Percentiles rank a stretch among this genome's conserved stretches.
Conservation (phyloP, 2,113 vertebrate genomes). For the Dolichotis patagonum region DNA sequence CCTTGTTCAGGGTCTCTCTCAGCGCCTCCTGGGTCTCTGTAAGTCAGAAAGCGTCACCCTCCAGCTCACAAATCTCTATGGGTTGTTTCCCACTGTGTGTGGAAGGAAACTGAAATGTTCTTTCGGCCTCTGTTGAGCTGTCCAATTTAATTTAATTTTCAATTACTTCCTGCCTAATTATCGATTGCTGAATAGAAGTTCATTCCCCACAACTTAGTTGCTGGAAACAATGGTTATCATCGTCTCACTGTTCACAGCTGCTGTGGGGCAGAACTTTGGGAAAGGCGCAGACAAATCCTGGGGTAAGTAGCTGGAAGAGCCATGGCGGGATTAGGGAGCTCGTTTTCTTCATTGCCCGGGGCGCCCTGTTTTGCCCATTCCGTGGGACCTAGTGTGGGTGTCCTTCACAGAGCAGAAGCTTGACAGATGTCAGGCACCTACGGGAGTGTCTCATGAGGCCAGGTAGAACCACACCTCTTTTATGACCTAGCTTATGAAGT, state of each 20-base stretch:
- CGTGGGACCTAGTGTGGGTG: background rate
- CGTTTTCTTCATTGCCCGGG: background rate
- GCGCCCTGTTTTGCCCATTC: background rate
- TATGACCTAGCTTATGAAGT: background rate
- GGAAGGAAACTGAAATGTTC: background rate
- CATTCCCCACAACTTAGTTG: background rate
- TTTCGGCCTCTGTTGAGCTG: background rate
- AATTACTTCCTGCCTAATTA: constrained; percentile 16
- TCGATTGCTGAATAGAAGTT: constrained; percentile 16
- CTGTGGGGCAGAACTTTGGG: background rate
- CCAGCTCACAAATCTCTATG: constrained; percentile 10
- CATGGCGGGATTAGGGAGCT: background rate
- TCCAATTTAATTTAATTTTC: background rate
- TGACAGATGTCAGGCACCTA: background rate
- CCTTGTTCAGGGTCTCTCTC: background rate
- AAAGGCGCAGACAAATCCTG: background rate
- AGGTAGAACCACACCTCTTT: background rate
- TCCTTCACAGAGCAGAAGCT: background rate
- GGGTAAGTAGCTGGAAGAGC: background rate
- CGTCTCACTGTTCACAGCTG: background rate
- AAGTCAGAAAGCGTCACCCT: background rate
- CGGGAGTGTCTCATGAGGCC: background rate
- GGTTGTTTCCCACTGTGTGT: background rate
- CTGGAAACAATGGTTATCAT: background rate
- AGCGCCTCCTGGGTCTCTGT: background rate